Base-by-base conservation (phyloP, 2,797 vertebrate genomes). In the Heterohyrax brucei region DNA sequence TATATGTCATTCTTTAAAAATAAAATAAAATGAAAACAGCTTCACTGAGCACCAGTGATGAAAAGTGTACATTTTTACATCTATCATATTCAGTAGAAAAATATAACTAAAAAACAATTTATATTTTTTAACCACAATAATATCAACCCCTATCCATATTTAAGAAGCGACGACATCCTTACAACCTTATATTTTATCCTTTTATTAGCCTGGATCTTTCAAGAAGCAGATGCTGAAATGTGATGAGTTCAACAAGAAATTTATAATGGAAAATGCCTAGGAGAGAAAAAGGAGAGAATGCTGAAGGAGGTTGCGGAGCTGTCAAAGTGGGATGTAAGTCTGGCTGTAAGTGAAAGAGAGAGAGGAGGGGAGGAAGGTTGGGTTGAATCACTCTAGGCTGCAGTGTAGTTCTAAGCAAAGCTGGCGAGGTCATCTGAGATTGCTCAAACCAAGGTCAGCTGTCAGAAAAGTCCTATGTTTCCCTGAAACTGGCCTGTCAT, bases 211-310 rank as follows among this genome's bases (percentile, higher is more conserved):
- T 78, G 68, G 18, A 26, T 78, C 46, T n/a, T 83, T 61, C 0
- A 1, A 95, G 79, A 91, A 95, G 64, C 59, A 90, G 44, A 91
- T 94, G 26, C 46, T 66, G 79, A 95, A 95, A 93, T 91, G 14
- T 61, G 78, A 96, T 90, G 80, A 87, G 44, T 87, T 16, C 28
- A 68, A 26, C 59, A 88, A 95, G 44, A 95, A 94, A 79, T 82
- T 7, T 89, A 72, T 92, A 46, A 81, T 76, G 56, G 79, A 10
- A 91, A 90, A 93, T 95, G 30, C 22, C 73, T 91, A 14, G 68
- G 80, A 90, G 83, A 70, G 70, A 50, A 26, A 78, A 79, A 22
- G 72, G 33, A 61, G 19, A 84, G 64, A 62, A 62, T 70, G 39
- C 26, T 22, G 56, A 78, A n/a, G 77, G 28, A 24, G 26, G 10